Conservation (phyloP, 2,888 invertebrate species). For the Aspidiotus destructor region DNA sequence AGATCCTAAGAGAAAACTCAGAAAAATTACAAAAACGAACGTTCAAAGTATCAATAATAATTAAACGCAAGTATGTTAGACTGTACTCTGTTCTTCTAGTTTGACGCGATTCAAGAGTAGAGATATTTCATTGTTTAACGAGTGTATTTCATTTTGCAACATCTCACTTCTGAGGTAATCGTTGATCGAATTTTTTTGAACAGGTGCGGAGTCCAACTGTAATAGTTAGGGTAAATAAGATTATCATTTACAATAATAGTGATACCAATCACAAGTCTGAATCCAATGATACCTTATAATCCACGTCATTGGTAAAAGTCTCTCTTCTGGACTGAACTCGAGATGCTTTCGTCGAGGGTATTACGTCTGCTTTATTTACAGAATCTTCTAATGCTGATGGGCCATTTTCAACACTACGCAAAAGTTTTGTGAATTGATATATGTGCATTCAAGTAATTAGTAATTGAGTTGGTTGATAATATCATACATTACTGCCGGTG, state of each 20-base stretch:
- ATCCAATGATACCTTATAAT: not conserved
- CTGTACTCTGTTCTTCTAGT: conserved; percentile 18
- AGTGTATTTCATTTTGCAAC: conserved; percentile 30
- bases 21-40: not conserved
- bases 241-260: not conserved
- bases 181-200: not conserved
- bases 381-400: too few relatives aligned
- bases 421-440: too few relatives aligned
- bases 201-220: not conserved
- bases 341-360: too few relatives aligned
- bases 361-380: too few relatives aligned
- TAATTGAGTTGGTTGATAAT: too few relatives aligned
- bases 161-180: conserved; percentile 18
- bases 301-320: not conserved
- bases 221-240: not conserved
- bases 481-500: too few relatives aligned
- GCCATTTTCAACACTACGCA: too few relatives aligned
- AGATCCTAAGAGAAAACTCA: not conserved
- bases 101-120: conserved; percentile 22
- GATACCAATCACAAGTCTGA: not conserved
- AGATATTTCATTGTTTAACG: conserved; percentile 28
- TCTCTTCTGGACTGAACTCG: not conserved
- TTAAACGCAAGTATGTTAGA: too few relatives aligned
- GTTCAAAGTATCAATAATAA: not conserved
- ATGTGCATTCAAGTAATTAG: too few relatives aligned